These are phyloP conservation scores for Cydia splendana DNA, from an alignment of 1,140 invertebrate species.

Conservation along the genomic window DNA sequence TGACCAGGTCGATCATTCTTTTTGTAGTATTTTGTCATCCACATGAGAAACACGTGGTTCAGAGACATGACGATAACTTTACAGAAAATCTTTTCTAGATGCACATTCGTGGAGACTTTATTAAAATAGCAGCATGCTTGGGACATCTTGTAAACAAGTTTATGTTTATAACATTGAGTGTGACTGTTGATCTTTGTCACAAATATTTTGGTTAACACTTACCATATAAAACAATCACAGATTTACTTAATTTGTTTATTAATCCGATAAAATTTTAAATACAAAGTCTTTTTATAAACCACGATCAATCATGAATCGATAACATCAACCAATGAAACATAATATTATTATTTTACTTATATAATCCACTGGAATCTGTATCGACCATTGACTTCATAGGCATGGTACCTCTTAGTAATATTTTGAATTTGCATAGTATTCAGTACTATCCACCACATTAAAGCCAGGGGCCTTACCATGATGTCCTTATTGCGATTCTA, in stretches of 20 bases:
- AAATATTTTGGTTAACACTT: not conserved
- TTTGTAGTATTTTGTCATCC: too few relatives aligned
- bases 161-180: constrained; percentile 1
- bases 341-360: too few relatives aligned
- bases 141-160: constrained; percentile 17
- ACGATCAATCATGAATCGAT: constrained; percentile 28
- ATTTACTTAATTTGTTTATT: constrained; percentile 9
- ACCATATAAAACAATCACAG: not conserved
- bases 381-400: not conserved
- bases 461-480: too few relatives aligned
- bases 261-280: constrained; percentile 1
- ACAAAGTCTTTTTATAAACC: constrained; percentile 13
- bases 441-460: too few relatives aligned
- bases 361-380: not conserved
- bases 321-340: not conserved
- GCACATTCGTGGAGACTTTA: not conserved
- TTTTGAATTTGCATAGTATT: too few relatives aligned
- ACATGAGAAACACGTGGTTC: not conserved
- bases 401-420: too few relatives aligned
- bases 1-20: too few relatives aligned
- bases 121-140: constrained; percentile 22
- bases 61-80: not conserved
- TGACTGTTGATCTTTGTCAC: not conserved
- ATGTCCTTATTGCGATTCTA: too few relatives aligned
- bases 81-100: constrained; percentile 14